A percentile compares a stretch with the other conserved stretches of the same genome.
Conservation (phyloP, 2,113 vertebrate species). For the Regulus satrapa region DNA sequence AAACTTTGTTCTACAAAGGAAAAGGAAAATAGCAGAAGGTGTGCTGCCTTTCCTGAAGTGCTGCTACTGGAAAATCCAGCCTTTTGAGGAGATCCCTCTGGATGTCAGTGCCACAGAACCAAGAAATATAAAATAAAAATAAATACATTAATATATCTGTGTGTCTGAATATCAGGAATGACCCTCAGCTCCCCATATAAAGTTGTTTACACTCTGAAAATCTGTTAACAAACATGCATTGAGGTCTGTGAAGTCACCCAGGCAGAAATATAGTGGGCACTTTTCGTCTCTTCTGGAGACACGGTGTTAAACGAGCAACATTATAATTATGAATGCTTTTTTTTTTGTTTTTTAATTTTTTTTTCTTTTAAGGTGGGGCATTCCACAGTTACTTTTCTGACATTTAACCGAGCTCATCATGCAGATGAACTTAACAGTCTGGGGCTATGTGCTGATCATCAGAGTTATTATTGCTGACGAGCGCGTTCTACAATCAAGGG, state of each 20-base stretch:
- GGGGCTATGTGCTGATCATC: not conserved
- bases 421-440: not conserved
- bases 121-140: not conserved
- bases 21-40: not conserved
- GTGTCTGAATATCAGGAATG: not conserved
- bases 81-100: not conserved
- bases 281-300: not conserved
- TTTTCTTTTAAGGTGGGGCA: not conserved
- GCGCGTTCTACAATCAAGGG: not conserved
- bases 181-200: not conserved
- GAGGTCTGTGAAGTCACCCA: not conserved
- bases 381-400: not conserved
- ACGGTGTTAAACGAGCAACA: not conserved
- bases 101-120: not conserved
- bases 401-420: not conserved
- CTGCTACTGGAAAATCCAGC: not conserved
- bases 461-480: not conserved
- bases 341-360: not conserved
- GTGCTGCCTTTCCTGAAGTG: not conserved
- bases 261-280: not conserved
- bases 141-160: fast-evolving
- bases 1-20: not conserved
- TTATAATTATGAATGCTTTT: not conserved
- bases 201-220: not conserved
- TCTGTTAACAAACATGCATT: not conserved